Evolutionary conservation across 2,888 invertebrate species (phyloP), one percentile per base, ranked within the genome.

Genomic region (Lycia hirtaria): DNA sequence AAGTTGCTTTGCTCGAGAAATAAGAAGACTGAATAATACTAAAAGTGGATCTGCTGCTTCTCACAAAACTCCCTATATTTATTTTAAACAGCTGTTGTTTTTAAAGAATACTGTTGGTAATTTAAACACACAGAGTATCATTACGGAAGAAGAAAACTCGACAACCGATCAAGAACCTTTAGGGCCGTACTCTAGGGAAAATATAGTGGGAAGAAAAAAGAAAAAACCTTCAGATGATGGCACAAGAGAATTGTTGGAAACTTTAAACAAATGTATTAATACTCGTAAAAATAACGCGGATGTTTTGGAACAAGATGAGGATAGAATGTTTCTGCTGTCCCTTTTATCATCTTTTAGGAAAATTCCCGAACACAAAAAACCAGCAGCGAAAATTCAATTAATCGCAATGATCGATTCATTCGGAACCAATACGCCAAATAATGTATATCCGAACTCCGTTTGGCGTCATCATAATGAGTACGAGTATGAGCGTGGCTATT

Each of bases 161-260:
- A 64, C 35, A 58, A 56, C 17, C 58, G 64, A 64, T 60, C 63
- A 60, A 64, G 57, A 60, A 60, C 60, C 64, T 61, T 61, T 61
- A 61, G 61, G 48, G 26, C 54, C 56, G 32, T 56, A 62, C 58
- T 56, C 52, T 20, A 62, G 52, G 19, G 62, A 58, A 57, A 58
- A 62, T 58, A 56, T 62, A 55, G 28, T 58, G 14, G 51, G 51
- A 58, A 58, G 55, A 62, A 62, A 62, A 37, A 62, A 50, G 51
- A 61, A 56, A 56, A 58, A 52, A 45, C 22, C 38, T 14, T 53
- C 60, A 60, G 49, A 56, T 53, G 60, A 60, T 53, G 53, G 56
- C 53, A 54, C 56, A 61, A 61, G 56, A 19, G 49, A 61, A 57
- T 12, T 32, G 32, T 32, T 32, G 12, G 12, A n/a, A n/a, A 32